Evolutionary conservation across 2,888 invertebrate species (phyloP), one percentile per base, ranked within the genome.

Genomic region (Myopa tessellatipennis): DNA sequence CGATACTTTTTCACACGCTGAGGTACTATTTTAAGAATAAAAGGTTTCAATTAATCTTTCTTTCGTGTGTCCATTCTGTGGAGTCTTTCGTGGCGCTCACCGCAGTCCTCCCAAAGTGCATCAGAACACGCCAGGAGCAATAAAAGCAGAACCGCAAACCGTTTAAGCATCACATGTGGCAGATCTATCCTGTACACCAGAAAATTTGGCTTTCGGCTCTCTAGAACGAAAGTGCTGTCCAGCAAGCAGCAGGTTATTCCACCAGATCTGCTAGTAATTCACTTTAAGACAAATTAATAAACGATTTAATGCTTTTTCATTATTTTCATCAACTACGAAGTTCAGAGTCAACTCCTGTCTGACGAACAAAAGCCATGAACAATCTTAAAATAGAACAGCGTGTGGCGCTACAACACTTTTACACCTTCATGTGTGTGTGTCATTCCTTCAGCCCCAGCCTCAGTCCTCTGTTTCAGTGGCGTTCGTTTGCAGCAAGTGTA

Each of bases 391-490:
- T 36, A 40, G 38, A 5, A 6, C 38, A 67, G 18, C 69, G 38
- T 40, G 52, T 69, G 69, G 69, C 69, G 69, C 69, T 69, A 12
- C 52, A 69, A 16, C 40, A 45, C 26, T 52, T 69, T 52, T 45
- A 34, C 69, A 50, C 69, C 50, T 69, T 12, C 50, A n/a, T 26
- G 50, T 14, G 26, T n/a, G n/a, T n/a, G 38, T 38, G 38, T 71
- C n/a, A 60, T 71, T 71, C 55, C 58, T 58, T 58, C 71, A 71
- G 71, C 36, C 40, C n/a, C 36, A 16, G 67, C 36, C 40, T 36
- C 50, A 50, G 36, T 52, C 50, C 55, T n/a, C 55, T 1, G 8
- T 55, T 10, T n/a, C 4, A n/a, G 55, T n/a, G 26, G 26, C 1
- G 26, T 55, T 14, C 55, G n/a, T 45, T 45, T 45, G 55, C 55